These are phyloP conservation scores for Mormyrops attenuatus DNA, from an alignment of 2,797 vertebrate species.

Conservation along the genomic window DNA sequence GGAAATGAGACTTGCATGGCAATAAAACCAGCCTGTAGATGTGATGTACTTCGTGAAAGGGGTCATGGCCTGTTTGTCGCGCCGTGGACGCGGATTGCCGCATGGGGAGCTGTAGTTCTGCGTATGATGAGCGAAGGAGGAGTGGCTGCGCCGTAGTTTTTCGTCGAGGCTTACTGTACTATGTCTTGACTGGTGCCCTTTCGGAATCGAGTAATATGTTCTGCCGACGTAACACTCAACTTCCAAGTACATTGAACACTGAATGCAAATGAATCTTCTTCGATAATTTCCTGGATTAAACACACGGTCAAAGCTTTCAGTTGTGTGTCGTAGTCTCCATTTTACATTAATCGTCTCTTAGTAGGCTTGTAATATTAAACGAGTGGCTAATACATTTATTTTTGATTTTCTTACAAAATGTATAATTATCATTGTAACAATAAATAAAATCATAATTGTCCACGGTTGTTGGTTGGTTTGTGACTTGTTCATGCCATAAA, in stretches of 20 bases:
- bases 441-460: slow-evolving; percentile 34
- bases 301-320: slow-evolving; percentile 16
- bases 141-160: not conserved
- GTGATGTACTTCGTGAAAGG: not conserved
- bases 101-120: not conserved
- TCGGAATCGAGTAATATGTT: not conserved
- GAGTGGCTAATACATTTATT: slow-evolving; percentile 43
- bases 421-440: slow-evolving; percentile 47
- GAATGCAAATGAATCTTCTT: not conserved
- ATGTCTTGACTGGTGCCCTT: not conserved
- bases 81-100: not conserved
- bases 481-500: not conserved
- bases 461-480: not conserved
- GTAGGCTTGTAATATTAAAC: slow-evolving; percentile 33
- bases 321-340: slow-evolving; percentile 2
- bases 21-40: not conserved
- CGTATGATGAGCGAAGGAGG: not conserved
- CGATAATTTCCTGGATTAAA: slow-evolving; percentile 9
- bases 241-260: not conserved
- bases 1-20: not conserved
- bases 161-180: not conserved
- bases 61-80: not conserved
- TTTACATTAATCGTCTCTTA: slow-evolving; percentile 30
- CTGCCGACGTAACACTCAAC: not conserved
- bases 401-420: slow-evolving; percentile 46